These are phyloP conservation scores for Xestobium rufovillosum DNA, from an alignment of 2,888 invertebrate species.

Conservation along the genomic window DNA sequence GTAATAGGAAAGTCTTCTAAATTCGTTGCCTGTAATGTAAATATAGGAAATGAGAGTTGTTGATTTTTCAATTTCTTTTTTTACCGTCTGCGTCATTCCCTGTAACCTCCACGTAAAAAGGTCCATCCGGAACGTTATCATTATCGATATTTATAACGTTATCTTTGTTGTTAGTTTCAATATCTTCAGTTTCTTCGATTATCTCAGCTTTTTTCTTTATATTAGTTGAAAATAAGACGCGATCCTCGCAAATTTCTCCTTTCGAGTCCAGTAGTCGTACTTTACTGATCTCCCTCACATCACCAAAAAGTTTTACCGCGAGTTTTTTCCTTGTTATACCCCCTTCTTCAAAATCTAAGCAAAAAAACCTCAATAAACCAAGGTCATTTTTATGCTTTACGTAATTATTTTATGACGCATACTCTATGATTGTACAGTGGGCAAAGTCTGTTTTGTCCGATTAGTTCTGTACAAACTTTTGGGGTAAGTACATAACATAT, in stretches of 20 bases:
- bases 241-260: constrained; percentile 22
- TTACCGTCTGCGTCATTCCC: constrained; percentile 34
- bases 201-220: constrained; percentile 18
- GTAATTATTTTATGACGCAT: no score
- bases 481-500: no score
- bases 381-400: no score
- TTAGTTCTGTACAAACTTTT: no score
- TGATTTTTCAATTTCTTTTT: constrained; percentile 6
- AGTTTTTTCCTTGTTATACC: constrained; percentile 21
- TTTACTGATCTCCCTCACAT: constrained; percentile 24
- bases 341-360: no score
- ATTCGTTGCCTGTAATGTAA: constrained; percentile 28
- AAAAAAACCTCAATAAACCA: no score
- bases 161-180: constrained; percentile 19
- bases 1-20: constrained; percentile 31
- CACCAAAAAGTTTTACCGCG: constrained; percentile 24
- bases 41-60: constrained; percentile 8
- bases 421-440: no score
- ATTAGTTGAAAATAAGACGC: constrained; percentile 22
- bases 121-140: constrained; percentile 22
- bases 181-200: constrained; percentile 19
- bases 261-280: constrained; percentile 25
- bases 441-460: no score
- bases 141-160: constrained; percentile 28
- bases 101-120: constrained; percentile 29